phyloP scores from a whole-genome alignment of 2,797 vertebrate species.

The Hozukius guyotensis region DNA sequence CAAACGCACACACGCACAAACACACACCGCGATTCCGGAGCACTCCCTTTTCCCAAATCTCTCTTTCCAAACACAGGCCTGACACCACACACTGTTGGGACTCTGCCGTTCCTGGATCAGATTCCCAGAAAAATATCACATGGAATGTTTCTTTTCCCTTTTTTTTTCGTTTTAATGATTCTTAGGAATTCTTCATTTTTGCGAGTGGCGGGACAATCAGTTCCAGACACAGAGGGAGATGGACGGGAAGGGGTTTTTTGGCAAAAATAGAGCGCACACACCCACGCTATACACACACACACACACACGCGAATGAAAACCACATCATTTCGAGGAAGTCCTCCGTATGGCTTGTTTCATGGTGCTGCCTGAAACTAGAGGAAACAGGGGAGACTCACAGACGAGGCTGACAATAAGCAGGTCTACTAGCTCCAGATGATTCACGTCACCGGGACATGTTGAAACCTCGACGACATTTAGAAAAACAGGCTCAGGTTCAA shows the following conservation, averaged over 20 bases:
- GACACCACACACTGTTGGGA: slow-evolving; percentile 55
- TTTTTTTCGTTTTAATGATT: slow-evolving; percentile 27
- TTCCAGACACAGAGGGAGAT: slow-evolving; percentile 62
- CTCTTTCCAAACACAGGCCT: slow-evolving; percentile 51
- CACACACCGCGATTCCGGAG: slow-evolving; percentile 34
- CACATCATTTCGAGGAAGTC: slow-evolving; percentile 61
- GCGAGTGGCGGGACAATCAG: slow-evolving; percentile 52
- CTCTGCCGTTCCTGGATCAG: slow-evolving; percentile 40
- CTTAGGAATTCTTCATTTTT: slow-evolving; percentile 48
- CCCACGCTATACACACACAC: slow-evolving; percentile 1
- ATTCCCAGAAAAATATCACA: slow-evolving; percentile 73
- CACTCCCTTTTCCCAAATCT: slow-evolving; percentile 51
- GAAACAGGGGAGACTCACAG: neutral
- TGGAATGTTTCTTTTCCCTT: slow-evolving; percentile 52
- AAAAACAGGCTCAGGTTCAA: neutral
- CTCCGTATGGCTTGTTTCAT: slow-evolving; percentile 22
- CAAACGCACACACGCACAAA: slow-evolving; percentile 29
- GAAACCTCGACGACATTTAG: neutral
- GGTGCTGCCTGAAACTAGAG: slow-evolving; percentile 21
- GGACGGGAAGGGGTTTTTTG: slow-evolving; percentile 28
- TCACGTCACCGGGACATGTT: neutral
- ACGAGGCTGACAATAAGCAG: slow-evolving; percentile 8
- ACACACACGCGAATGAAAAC: slow-evolving; percentile 53
- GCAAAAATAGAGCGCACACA: slow-evolving; percentile 26
- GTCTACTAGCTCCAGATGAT: neutral